Base-by-base conservation (phyloP, 1,140 invertebrate species). In the Trachymyrmex cornetzi region DNA sequence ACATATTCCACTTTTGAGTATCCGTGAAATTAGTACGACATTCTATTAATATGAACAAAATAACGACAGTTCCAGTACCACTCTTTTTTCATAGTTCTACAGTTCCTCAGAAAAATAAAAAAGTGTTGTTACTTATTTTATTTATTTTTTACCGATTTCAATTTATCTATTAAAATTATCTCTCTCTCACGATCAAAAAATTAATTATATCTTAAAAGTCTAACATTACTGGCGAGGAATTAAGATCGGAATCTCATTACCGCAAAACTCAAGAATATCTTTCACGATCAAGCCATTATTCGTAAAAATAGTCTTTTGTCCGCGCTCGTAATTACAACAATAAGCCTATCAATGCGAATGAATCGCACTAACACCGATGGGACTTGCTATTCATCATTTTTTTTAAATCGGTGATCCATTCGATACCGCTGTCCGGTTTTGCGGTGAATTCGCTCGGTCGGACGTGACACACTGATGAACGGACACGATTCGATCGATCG, bases 341-440 rank as follows among this genome's bases (percentile, higher is more conserved):
- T 84, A 30, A 71, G 22, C 38, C 67, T 75, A 84, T 84, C 80
- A 74, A 75, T 48, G 69, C 55, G 38, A 75, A 84, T 69, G 24
- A 22, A 82, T 57, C 66, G 79, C 48, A 16, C 75, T 64, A 64
- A 66, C 77, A 16, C 48, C 77, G 48, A 50, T 19, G 44, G 66
- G 34, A 55, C 27, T 82, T 12, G 79, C 79, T 66, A 61, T 84
- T 84, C 19, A 22, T 84, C 69, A 74, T 81, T 71, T 71, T 71
- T 84, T 30, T 4, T 11, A 61, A 84, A 84, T 84, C 67, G 55
- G 61, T 61, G 80, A 74, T 75, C 55, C 80, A 74, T 82, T 82
- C 38, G 80, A 72, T 82, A 82, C 14, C 55, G 38, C 55, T 24
- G 38, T 75, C 69, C 55, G 69, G 80, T 84, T 84, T 63, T 61